Conservation (phyloP, 64 coral and sea anemone species). For the Porites lutea region DNA sequence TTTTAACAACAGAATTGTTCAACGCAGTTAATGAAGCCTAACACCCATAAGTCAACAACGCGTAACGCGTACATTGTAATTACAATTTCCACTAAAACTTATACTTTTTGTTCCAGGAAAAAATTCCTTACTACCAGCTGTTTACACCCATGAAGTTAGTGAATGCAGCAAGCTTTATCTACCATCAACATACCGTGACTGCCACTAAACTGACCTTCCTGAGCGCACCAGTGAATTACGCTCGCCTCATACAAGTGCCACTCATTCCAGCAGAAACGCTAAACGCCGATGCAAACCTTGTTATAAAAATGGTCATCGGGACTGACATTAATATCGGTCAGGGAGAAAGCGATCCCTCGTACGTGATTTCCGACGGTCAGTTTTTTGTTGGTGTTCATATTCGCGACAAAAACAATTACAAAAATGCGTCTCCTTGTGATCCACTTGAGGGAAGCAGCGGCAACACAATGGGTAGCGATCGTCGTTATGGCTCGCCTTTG, state of each 20-base stretch:
- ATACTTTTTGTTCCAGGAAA: background rate
- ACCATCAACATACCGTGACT: background rate
- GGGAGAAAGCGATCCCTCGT: background rate
- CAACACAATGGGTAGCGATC: background rate
- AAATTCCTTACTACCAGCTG: background rate
- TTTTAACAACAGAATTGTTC: too few relatives aligned
- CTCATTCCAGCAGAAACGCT: background rate
- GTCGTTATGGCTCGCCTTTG: background rate
- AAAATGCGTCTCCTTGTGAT: background rate
- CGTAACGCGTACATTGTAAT: too few relatives aligned
- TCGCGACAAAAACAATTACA: background rate
- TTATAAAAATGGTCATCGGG: constrained; percentile 37
- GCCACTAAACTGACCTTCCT: too few relatives aligned
- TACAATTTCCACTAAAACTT: background rate
- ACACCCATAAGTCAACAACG: too few relatives aligned
- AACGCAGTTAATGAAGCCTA: too few relatives aligned
- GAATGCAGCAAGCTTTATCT: background rate
- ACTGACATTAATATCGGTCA: background rate
- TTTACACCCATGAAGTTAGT: background rate
- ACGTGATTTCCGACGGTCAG: constrained; percentile 6
- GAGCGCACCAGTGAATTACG: too few relatives aligned
- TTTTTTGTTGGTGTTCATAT: constrained; percentile 8
- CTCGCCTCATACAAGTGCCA: too few relatives aligned
- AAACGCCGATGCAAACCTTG: background rate
- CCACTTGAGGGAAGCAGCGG: constrained; percentile 21